phyloP scores from a whole-genome alignment of 64 coral and sea anemone species.

The Astreopora myriophthalma region DNA sequence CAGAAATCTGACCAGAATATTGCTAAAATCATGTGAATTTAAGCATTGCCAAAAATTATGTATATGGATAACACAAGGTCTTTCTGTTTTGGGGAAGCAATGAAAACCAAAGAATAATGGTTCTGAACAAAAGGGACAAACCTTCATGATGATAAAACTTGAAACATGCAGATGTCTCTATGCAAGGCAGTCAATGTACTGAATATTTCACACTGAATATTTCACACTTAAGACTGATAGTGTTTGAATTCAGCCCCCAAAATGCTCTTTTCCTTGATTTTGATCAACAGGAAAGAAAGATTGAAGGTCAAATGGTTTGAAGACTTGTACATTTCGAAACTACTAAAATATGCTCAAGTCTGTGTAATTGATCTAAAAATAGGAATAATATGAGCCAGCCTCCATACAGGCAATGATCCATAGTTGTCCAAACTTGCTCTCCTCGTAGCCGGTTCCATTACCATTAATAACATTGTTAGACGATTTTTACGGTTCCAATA shows the following conservation, averaged over 20 bases:
- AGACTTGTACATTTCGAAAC: not conserved
- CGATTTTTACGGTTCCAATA: conserved; percentile 24
- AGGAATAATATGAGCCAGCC: conserved; percentile 11
- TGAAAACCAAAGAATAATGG: not conserved
- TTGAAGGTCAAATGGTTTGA: not conserved
- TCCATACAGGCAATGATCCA: conserved; percentile 4
- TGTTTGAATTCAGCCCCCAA: not conserved
- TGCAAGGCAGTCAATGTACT: not conserved
- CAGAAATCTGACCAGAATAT: not conserved
- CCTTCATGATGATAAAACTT: not conserved
- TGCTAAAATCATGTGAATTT: not conserved
- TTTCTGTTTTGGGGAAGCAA: conserved; percentile 6
- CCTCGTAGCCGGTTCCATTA: not conserved
- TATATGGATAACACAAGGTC: not conserved
- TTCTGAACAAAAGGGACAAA: conserved; percentile 1
- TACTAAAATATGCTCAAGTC: conserved; percentile 22
- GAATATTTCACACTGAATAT: not conserved
- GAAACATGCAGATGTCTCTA: conserved; percentile 30
- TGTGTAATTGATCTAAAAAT: conserved; percentile 50
- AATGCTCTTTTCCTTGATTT: not conserved
- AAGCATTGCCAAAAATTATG: not conserved
- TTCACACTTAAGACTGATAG: not conserved
- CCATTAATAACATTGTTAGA: not conserved
- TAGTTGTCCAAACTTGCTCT: not conserved
- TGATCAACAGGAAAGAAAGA: not conserved